Percentiles rank a stretch among this genome's conserved stretches.
Conservation (phyloP, 2,888 invertebrate species). For the Empis livida region DNA sequence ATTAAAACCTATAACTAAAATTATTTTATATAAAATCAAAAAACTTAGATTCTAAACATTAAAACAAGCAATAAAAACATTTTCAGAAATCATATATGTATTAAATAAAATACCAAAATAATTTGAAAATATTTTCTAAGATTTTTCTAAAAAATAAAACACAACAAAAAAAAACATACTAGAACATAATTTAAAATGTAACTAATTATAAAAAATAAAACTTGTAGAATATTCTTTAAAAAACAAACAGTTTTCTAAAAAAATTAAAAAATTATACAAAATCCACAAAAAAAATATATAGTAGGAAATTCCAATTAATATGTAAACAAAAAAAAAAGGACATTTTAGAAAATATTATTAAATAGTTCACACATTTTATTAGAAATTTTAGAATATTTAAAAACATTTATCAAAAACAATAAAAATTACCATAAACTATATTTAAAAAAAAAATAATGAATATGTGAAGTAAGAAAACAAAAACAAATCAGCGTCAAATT, state of each 20-base stretch:
- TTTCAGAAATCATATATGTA: too few relatives aligned
- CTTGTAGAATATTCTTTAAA: not conserved
- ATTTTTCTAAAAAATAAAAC: not conserved
- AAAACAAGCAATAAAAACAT: not conserved
- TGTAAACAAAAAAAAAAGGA: too few relatives aligned
- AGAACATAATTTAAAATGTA: not conserved
- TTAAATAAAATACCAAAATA: not conserved
- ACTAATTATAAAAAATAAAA: not conserved
- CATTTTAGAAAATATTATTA: too few relatives aligned
- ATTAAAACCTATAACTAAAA: too few relatives aligned
- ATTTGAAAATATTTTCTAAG: not conserved
- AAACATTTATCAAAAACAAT: not conserved
- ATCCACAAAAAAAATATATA: too few relatives aligned
- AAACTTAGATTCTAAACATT: not conserved
- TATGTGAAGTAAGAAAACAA: not conserved
- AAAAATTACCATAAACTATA: not conserved
- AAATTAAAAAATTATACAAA: not conserved
- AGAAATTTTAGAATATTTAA: not conserved
- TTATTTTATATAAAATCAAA: not conserved
- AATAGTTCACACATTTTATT: not conserved
- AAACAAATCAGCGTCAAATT: constrained; percentile 12
- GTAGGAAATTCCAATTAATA: too few relatives aligned
- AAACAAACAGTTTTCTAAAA: not conserved
- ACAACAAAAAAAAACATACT: not conserved
- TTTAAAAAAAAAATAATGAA: too few relatives aligned